Percentiles rank a stretch among this genome's conserved stretches.
Conservation (phyloP, 2,888 invertebrate species). For the Mesorhabditis sp. region DNA sequence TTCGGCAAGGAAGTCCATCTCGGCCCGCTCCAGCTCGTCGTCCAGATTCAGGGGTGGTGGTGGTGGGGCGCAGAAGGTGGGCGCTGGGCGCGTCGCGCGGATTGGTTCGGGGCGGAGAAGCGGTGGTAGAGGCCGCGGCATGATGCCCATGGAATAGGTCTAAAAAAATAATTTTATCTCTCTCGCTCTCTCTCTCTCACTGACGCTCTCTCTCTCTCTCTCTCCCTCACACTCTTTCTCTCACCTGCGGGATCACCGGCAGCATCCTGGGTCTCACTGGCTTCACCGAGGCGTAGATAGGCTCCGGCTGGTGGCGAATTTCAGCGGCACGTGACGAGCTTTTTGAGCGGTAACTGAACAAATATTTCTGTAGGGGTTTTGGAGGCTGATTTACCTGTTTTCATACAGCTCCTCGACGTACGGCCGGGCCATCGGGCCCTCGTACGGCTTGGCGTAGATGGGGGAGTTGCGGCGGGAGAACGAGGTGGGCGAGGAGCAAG, state of each 20-base stretch:
- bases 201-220: too few relatives aligned
- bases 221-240: not conserved
- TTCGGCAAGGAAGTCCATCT: constrained; percentile 6
- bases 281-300: constrained; percentile 1
- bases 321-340: not conserved
- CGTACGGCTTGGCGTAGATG: constrained; percentile 2
- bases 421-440: constrained; percentile 6
- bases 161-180: not conserved
- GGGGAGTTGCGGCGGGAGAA: not conserved
- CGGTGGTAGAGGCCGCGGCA: not conserved
- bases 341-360: not conserved
- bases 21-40: not conserved
- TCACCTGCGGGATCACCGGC: constrained; percentile 1
- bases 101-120: not conserved
- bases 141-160: not conserved
- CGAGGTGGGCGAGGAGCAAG: constrained; percentile 5
- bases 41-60: not conserved
- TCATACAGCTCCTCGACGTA: constrained; percentile 1
- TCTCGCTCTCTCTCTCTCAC: too few relatives aligned
- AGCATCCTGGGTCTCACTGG: not conserved
- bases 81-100: constrained; percentile 2
- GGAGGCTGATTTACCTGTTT: not conserved
- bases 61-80: constrained; percentile 1
- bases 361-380: not conserved
- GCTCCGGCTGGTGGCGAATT: not conserved